These are phyloP conservation scores for Hermaeophaga mercurialis DNA, from an alignment of 2,888 invertebrate species.

Conservation along the genomic window DNA sequence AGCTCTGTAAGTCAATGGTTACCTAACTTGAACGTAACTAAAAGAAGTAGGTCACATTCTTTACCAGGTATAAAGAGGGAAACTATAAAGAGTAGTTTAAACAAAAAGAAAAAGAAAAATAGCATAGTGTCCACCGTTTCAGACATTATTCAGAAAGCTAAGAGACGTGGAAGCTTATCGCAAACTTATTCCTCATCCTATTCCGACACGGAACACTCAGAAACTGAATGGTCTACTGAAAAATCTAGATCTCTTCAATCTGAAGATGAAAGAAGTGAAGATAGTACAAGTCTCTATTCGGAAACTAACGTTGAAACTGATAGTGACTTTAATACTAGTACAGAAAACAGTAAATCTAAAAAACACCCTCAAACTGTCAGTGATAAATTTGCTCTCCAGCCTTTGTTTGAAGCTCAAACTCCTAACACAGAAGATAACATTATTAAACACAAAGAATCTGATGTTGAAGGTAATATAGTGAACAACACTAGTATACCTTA, in stretches of 20 bases:
- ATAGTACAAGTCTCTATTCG: slow-evolving; percentile 65
- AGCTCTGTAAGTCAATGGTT: slow-evolving; percentile 80
- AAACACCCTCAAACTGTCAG: slow-evolving; percentile 28
- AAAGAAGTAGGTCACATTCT: slow-evolving; percentile 81
- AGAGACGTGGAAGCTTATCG: slow-evolving; percentile 64
- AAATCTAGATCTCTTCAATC: slow-evolving; percentile 74
- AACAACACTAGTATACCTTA: slow-evolving; percentile 71
- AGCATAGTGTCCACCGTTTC: slow-evolving; percentile 83
- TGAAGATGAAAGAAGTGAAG: slow-evolving; percentile 69
- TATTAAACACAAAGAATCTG: slow-evolving; percentile 67
- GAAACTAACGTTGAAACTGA: slow-evolving; percentile 68
- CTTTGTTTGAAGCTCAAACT: slow-evolving; percentile 37
- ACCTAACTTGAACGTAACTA: slow-evolving; percentile 78
- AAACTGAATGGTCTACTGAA: slow-evolving; percentile 69
- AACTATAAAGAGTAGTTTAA: slow-evolving; percentile 43
- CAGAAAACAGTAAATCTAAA: slow-evolving; percentile 45
- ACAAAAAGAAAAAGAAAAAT: slow-evolving; percentile 76
- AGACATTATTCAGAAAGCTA: slow-evolving; percentile 83
- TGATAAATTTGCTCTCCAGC: slow-evolving; percentile 36
- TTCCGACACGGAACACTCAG: slow-evolving; percentile 79
- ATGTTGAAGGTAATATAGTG: slow-evolving; percentile 67
- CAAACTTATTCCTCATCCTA: slow-evolving; percentile 67
- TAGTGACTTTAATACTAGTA: slow-evolving; percentile 69
- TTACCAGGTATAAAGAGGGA: slow-evolving; percentile 71
- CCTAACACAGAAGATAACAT: slow-evolving; percentile 58